A percentile compares a stretch with the other conserved stretches of the same genome.
Conservation (phyloP, 2,797 vertebrate genomes). For the Epinephelus awoara region DNA sequence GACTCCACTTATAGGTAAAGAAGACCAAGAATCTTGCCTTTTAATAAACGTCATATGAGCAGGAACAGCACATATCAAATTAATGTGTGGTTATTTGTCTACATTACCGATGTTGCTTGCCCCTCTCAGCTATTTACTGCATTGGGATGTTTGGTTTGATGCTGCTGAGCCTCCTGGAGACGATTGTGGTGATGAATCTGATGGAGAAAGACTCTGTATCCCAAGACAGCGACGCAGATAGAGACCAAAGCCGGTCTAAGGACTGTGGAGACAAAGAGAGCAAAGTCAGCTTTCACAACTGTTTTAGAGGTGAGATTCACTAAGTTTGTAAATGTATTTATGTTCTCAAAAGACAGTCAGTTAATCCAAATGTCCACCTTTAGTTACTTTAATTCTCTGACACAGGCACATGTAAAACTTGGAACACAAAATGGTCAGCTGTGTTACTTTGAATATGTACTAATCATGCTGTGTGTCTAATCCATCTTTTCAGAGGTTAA, state of each 20-base stretch:
- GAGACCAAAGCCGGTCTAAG: not conserved
- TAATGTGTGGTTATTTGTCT: not conserved
- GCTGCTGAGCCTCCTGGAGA: slow-evolving; percentile 84
- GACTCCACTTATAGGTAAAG: slow-evolving; percentile 86
- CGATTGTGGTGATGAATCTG: slow-evolving; percentile 80
- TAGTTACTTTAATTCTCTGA: too few relatives aligned
- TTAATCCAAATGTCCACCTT: too few relatives aligned
- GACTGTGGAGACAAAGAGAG: slow-evolving; percentile 9
- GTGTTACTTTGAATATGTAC: too few relatives aligned
- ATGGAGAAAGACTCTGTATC: slow-evolving; percentile 63
- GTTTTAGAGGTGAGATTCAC: slow-evolving; percentile 20
- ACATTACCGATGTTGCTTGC: not conserved
- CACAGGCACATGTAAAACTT: too few relatives aligned
- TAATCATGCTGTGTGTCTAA: too few relatives aligned
- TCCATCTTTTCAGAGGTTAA: too few relatives aligned
- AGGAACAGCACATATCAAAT: not conserved
- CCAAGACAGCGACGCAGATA: not conserved
- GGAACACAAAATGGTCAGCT: too few relatives aligned
- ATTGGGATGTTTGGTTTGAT: slow-evolving; percentile 84
- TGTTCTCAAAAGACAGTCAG: too few relatives aligned
- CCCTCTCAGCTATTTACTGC: slow-evolving; percentile 80
- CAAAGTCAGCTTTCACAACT: not conserved
- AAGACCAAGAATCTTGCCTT: too few relatives aligned
- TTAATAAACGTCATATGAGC: not conserved
- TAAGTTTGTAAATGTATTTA: too few relatives aligned